Evolutionary conservation across 37 sponge, comb jelly and placozoan species (phyloP), one percentile per base, ranked within the genome.

Genomic region (Crambe crambe): DNA sequence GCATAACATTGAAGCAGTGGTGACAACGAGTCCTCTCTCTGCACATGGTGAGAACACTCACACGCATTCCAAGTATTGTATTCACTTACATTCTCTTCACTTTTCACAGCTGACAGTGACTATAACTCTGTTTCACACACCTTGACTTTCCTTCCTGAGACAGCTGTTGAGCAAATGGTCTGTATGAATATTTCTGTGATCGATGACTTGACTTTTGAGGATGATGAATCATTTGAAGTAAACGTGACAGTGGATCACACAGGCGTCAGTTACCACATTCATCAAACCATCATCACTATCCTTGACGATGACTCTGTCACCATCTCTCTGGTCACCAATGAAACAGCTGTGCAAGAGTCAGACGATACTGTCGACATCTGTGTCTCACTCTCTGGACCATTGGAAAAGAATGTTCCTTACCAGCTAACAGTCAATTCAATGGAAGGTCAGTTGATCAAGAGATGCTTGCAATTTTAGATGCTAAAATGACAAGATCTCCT

Each of bases 401-500:
- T 40, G 0, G 81, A 56, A 26, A 70, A 41, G 21, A 31, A 40
- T 15, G 63, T 81, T 32, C 27, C 56, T 29, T 61, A 67, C 22
- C n/a, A 26, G 12, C 27, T 61, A 31, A 27, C 37, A 21, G 26
- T 36, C 1, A 9, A 20, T 42, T 26, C 80, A 27, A 60, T 57
- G 21, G 42, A 80, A 59, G 80, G 80, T 80, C 22, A 38, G 69
- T 25, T n/a, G n/a, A n/a, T n/a, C n/a, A n/a, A n/a, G n/a, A n/a
- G n/a, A 30, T 40, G 43, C 1, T 12, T 47, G 6, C 12, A 47
- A 15, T 12, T 47, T 47, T 47, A 17, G 17, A 70, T 70, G 23
- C 23, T 70, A 8, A 40, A 41, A n/a, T 70, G n/a, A 25, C n/a
- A 36, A 70, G 18, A 1, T 26, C 23, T 42, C 40, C n/a, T 8